A percentile compares a stretch with the other conserved stretches of the same genome.
These are phyloP conservation scores for Conus canariensis DNA, from an alignment of 2,888 invertebrate species.

Conservation along the genomic window DNA sequence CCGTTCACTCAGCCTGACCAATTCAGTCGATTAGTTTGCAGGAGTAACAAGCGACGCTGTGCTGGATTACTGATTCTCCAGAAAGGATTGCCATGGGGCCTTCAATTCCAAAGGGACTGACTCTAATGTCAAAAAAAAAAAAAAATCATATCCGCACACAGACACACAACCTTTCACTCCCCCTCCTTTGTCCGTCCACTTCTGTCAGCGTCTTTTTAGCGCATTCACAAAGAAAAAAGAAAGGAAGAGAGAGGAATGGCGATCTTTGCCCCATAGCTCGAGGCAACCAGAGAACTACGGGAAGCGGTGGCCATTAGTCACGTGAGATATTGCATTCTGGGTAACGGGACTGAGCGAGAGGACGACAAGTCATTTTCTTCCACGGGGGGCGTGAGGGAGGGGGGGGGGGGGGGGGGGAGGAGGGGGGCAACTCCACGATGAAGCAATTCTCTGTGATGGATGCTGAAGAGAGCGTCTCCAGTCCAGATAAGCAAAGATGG, in stretches of 20 bases:
- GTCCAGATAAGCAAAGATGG: neutral
- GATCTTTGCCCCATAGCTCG: neutral
- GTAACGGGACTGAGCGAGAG: neutral
- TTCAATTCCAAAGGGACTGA: too few relatives aligned
- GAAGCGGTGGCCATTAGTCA: constrained; percentile 20
- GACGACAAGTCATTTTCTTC: constrained; percentile 24
- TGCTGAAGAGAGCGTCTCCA: neutral
- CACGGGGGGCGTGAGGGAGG: too few relatives aligned
- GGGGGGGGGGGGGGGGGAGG: too few relatives aligned
- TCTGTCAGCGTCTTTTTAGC: neutral
- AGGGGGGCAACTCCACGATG: neutral
- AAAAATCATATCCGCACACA: too few relatives aligned
- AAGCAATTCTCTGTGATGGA: constrained; percentile 19
- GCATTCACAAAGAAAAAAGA: neutral
- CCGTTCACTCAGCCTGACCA: too few relatives aligned
- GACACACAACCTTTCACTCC: too few relatives aligned
- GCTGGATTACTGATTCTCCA: too few relatives aligned
- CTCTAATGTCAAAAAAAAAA: too few relatives aligned
- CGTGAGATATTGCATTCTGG: constrained; percentile 23
- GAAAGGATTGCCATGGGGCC: too few relatives aligned
- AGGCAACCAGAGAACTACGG: neutral
- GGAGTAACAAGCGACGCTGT: too few relatives aligned
- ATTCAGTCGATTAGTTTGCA: too few relatives aligned
- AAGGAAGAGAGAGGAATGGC: neutral
- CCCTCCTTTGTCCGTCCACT: too few relatives aligned